These are phyloP conservation scores for Ochropleura leucogaster DNA, from an alignment of 2,888 invertebrate genomes.

Conservation along the genomic window DNA sequence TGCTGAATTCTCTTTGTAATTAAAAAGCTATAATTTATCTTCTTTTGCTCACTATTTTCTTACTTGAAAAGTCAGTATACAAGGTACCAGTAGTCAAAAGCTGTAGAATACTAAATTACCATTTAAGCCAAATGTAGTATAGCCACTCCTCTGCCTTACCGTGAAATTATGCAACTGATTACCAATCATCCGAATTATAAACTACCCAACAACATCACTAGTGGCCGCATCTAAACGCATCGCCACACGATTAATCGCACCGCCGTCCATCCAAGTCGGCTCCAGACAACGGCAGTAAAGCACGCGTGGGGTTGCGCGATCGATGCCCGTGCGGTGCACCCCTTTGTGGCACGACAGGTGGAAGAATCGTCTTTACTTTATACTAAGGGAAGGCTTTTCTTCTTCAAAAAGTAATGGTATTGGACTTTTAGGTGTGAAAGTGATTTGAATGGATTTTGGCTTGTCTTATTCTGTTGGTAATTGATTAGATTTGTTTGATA, in stretches of 20 bases:
- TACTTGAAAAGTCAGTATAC: neutral
- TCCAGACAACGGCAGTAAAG: slow-evolving; percentile 53
- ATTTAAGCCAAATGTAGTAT: neutral
- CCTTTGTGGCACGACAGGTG: slow-evolving; percentile 72
- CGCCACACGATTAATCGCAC: slow-evolving; percentile 37
- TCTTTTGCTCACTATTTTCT: neutral
- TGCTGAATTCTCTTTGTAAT: neutral
- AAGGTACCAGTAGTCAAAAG: neutral
- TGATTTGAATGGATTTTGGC: slow-evolving; percentile 29
- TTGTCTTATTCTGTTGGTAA: slow-evolving; percentile 18
- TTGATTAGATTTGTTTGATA: slow-evolving; percentile 34
- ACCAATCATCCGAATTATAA: neutral
- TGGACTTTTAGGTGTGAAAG: slow-evolving; percentile 46
- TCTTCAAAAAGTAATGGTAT: slow-evolving; percentile 53
- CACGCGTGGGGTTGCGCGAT: slow-evolving; percentile 65
- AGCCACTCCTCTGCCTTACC: neutral
- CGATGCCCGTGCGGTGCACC: slow-evolving; percentile 69
- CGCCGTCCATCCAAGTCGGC: slow-evolving; percentile 45
- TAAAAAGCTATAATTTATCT: neutral
- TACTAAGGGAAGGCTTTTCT: slow-evolving; percentile 47
- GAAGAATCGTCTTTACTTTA: slow-evolving; percentile 66
- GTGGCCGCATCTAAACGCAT: slow-evolving; percentile 31
- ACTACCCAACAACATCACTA: neutral
- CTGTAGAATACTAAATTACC: too few species aligned
- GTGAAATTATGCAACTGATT: neutral